phyloP scores from a whole-genome alignment of 1,140 invertebrate genomes.

The Psilanteris sp. region DNA sequence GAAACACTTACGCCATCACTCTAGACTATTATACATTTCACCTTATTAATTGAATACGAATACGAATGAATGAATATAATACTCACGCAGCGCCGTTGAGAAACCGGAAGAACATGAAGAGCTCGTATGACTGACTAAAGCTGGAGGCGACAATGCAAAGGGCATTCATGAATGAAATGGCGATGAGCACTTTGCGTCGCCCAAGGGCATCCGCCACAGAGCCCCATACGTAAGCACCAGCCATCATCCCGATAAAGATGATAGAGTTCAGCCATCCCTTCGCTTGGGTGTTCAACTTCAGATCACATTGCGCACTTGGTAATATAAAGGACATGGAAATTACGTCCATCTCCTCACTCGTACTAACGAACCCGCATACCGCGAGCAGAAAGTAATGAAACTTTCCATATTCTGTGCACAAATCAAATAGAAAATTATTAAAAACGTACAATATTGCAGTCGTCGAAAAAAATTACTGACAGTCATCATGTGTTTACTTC shows the following conservation, averaged over 20 bases:
- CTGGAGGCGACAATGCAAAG: slow-evolving; percentile 92
- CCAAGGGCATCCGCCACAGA: slow-evolving; percentile 92
- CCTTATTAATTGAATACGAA: too few species aligned
- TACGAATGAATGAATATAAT: background rate
- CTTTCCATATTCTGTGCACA: slow-evolving; percentile 93
- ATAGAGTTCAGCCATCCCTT: slow-evolving; percentile 94
- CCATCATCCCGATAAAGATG: slow-evolving; percentile 95
- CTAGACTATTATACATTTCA: too few species aligned
- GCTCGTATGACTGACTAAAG: slow-evolving; percentile 90
- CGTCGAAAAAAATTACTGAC: too few species aligned
- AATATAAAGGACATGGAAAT: slow-evolving; percentile 96
- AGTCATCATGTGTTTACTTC: too few species aligned
- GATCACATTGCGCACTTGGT: slow-evolving; percentile 94
- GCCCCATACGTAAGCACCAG: slow-evolving; percentile 94
- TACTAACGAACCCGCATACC: slow-evolving; percentile 95
- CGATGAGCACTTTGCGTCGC: slow-evolving; percentile 90
- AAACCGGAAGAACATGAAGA: slow-evolving; percentile 93
- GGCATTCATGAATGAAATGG: slow-evolving; percentile 93
- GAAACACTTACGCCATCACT: too few species aligned
- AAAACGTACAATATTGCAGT: too few species aligned
- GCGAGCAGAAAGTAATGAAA: slow-evolving; percentile 94
- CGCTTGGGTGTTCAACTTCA: slow-evolving; percentile 90
- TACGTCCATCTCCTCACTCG: slow-evolving; percentile 97
- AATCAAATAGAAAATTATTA: too few species aligned
- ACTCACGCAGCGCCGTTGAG: slow-evolving; percentile 95